A percentile compares a stretch with the other conserved stretches of the same genome.
Conservation (phyloP, 2,888 invertebrate species). For the Himalopsyche kuldschensis region DNA sequence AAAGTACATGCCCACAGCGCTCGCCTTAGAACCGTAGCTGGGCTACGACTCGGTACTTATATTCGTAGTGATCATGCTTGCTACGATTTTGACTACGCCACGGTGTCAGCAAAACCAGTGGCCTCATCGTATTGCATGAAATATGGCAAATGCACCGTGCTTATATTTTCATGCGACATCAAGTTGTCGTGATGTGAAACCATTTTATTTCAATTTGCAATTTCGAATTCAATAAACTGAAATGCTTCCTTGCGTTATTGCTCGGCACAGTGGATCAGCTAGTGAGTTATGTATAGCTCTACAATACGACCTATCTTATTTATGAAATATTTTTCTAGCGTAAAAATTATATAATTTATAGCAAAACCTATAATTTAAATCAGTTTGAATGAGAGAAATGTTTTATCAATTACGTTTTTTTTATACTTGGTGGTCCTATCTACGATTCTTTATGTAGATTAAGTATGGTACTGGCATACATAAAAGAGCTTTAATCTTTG, state of each 20-base stretch:
- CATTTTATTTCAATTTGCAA: conserved; percentile 1
- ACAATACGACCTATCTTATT: too few relatives aligned
- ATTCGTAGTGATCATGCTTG: not conserved
- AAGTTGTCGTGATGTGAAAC: not conserved
- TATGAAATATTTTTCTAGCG: too few relatives aligned
- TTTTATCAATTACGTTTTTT: too few relatives aligned
- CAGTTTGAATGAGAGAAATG: too few relatives aligned
- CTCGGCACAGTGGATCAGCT: not conserved
- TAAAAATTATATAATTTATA: too few relatives aligned
- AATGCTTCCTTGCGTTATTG: not conserved
- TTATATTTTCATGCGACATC: not conserved
- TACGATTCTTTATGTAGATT: too few relatives aligned
- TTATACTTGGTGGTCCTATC: too few relatives aligned
- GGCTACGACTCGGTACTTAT: not conserved
- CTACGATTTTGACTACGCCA: not conserved
- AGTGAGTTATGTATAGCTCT: not conserved
- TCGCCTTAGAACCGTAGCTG: not conserved
- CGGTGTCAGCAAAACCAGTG: not conserved
- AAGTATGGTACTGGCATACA: too few relatives aligned
- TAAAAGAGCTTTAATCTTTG: too few relatives aligned
- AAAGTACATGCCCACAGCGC: not conserved
- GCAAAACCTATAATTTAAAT: too few relatives aligned
- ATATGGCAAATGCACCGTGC: not conserved
- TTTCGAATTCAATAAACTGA: not conserved
- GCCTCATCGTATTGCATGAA: not conserved